These are phyloP conservation scores for Hyposoter dolosus DNA, from an alignment of 2,888 invertebrate genomes.

Conservation along the genomic window DNA sequence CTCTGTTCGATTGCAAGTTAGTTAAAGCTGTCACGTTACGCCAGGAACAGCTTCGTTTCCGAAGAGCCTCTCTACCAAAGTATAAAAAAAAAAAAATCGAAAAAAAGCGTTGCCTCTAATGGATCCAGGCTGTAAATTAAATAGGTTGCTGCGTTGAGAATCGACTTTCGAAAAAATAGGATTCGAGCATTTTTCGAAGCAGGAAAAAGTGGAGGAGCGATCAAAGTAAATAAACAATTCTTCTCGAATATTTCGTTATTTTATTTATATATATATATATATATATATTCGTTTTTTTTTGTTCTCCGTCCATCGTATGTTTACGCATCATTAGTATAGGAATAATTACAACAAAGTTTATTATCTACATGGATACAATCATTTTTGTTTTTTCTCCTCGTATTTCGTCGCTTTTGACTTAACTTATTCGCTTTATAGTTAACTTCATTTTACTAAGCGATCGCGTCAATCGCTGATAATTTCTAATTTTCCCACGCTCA, in stretches of 20 bases:
- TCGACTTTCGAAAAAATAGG: conserved; percentile 27
- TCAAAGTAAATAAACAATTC: conserved; percentile 22
- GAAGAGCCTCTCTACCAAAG: neutral
- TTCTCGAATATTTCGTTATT: conserved; percentile 46
- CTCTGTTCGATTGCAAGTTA: conserved; percentile 29
- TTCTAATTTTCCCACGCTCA: conserved; percentile 50
- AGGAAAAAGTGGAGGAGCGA: neutral
- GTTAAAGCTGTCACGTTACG: conserved; percentile 47
- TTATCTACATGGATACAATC: conserved; percentile 73
- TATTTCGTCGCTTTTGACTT: conserved; percentile 35
- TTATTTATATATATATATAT: conserved; percentile 58
- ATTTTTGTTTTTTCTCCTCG: conserved; percentile 51
- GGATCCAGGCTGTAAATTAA: conserved; percentile 42
- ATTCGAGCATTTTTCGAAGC: neutral
- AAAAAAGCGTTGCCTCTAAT: conserved; percentile 42
- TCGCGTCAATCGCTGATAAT: conserved; percentile 52
- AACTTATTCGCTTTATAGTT: conserved; percentile 36
- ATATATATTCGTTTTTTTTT: conserved; percentile 65
- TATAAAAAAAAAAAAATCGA: neutral
- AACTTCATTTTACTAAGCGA: conserved; percentile 58
- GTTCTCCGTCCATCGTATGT: conserved; percentile 38
- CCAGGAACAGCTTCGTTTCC: conserved; percentile 27
- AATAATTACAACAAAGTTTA: conserved; percentile 73
- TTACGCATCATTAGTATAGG: conserved; percentile 59
- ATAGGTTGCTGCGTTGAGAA: conserved; percentile 28